Percentiles rank a stretch among this genome's conserved stretches.
phyloP scores from a whole-genome alignment of 2,113 vertebrate species.

The Prionailurus bengalensis region DNA sequence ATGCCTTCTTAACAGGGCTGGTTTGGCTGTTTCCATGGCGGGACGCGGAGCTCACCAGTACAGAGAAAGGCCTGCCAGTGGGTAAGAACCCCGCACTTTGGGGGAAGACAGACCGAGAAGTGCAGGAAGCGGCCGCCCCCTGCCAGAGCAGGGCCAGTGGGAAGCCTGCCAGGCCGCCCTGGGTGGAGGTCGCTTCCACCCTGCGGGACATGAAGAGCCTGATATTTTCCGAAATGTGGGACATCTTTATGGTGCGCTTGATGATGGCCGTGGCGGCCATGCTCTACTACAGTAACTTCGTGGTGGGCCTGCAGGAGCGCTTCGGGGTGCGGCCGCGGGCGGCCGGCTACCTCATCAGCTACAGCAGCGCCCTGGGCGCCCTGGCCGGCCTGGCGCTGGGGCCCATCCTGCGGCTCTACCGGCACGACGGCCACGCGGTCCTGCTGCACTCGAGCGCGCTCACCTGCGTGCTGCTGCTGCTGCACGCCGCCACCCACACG shows the following conservation, averaged over 20 bases:
- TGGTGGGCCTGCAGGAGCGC: constrained; percentile 95
- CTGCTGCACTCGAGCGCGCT: constrained; percentile 93
- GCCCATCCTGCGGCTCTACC: constrained; percentile 91
- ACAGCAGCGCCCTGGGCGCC: constrained; percentile 94
- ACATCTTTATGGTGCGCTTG: constrained; percentile 94
- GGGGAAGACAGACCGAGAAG: neutral
- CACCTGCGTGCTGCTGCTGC: constrained; percentile 90
- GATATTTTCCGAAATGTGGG: constrained; percentile 93
- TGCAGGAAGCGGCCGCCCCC: neutral
- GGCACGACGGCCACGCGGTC: constrained; percentile 89
- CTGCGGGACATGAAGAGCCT: constrained; percentile 89
- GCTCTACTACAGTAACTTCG: constrained; percentile 97
- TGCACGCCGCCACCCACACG: constrained; percentile 88
- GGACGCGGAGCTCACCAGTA: constrained; percentile 79
- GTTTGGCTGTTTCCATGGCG: constrained; percentile 94
- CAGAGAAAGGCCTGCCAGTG: neutral
- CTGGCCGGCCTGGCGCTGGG: constrained; percentile 93
- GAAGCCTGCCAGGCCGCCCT: constrained; percentile 78
- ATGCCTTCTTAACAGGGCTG: constrained; percentile 87
- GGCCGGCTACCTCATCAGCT: constrained; percentile 95
- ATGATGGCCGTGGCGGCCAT: constrained; percentile 95
- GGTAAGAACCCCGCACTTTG: neutral
- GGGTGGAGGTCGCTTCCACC: constrained; percentile 88
- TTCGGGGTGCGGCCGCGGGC: constrained; percentile 93
- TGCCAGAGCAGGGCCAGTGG: rapidly evolving